These are phyloP conservation scores for Aphodius granarius DNA, from an alignment of 2,888 invertebrate species.

Conservation along the genomic window DNA sequence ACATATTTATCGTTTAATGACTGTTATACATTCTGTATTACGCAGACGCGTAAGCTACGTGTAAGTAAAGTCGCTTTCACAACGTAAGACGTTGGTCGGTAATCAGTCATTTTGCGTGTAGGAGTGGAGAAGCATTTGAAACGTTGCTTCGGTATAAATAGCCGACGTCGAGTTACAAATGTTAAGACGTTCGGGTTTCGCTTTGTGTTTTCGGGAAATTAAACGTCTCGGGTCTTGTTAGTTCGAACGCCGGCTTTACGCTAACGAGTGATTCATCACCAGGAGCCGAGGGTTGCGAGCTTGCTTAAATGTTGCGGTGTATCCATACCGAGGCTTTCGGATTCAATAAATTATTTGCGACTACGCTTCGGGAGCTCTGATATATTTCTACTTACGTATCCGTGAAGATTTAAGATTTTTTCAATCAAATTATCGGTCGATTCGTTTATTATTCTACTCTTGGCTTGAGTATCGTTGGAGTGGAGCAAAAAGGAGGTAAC, in stretches of 20 bases:
- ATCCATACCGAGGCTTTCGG: constrained; percentile 31
- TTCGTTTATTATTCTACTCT: neutral
- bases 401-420: too few species aligned
- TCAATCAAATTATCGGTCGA: neutral
- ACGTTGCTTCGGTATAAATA: neutral
- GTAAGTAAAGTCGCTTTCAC: too few species aligned
- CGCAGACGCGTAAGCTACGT: too few species aligned
- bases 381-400: too few species aligned
- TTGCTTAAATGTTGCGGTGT: constrained; percentile 28
- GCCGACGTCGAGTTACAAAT: neutral
- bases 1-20: too few species aligned
- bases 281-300: constrained; percentile 25
- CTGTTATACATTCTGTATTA: too few species aligned
- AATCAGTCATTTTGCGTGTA: neutral
- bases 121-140: neutral
- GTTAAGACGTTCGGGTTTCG: neutral
- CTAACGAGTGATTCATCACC: constrained; percentile 48
- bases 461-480: neutral
- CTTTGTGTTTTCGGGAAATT: constrained; percentile 34
- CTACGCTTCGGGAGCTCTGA: too few species aligned
- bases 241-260: constrained; percentile 43
- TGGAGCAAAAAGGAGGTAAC: neutral
- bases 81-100: too few species aligned
- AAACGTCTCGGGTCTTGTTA: constrained; percentile 39
- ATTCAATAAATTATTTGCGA: constrained; percentile 36